Base-by-base conservation (phyloP, 2,888 invertebrate genomes). In the Axea sp. region DNA sequence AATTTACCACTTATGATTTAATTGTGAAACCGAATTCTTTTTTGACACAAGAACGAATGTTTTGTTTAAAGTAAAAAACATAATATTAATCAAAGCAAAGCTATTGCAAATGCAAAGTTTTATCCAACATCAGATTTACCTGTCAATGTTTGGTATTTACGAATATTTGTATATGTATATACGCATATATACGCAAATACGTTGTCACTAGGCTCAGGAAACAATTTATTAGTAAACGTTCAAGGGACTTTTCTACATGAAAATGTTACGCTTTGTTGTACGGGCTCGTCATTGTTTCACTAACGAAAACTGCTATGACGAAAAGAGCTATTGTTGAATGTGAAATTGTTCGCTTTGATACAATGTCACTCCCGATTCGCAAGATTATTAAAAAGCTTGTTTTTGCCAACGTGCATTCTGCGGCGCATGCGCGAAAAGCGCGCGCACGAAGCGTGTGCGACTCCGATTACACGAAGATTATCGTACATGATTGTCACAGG, bases 321-420 rank as follows among this genome's bases (percentile, higher is more conserved):
- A 39, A 37, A 30, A 24, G 19, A 30, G 14, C 15, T 15, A 22
- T 12, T 5, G 14, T 3, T 7, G 4, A 45, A 7, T 31, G 31
- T 0, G 22, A 60, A 37, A 14, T 64, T 43, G n/a, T 64, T 8
- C 30, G 37, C 26, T 19, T 41, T 31, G 45, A 55, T 30, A 45
- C 37, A 55, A 45, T 45, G 55, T 28, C 65, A 55, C 53, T 65
- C 65, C 22, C 65, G 53, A 53, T 53, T 65, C 37, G 55, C 45
- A 45, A 53, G 65, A 33, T 55, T 53, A 45, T 65, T 65, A 65
- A 55, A 65, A 65, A 65, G 45, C 65, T 65, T 65, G 65, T 65
- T 65, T 65, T 65, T 64, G 65, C 37, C 55, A 30, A 43, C 45
- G 65, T 19, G 17, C 12, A 28, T 28, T 28, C 19, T 5, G 15